Evolutionary conservation across 1,140 invertebrate species (phyloP), one percentile per base, ranked within the genome.

Genomic region (Globodera rostochiensis): DNA sequence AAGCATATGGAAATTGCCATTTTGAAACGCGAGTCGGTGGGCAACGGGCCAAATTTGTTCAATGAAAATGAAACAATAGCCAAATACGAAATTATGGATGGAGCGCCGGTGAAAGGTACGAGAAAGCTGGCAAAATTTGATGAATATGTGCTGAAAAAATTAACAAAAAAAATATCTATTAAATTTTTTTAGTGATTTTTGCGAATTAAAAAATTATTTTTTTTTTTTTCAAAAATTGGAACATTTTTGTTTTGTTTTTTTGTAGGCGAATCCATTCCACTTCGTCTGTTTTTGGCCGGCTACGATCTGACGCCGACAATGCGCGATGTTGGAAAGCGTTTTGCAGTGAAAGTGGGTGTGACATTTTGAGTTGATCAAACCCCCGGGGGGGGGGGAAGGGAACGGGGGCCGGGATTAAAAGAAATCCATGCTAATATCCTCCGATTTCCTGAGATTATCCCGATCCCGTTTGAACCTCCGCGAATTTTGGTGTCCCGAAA

Each of bases 1-100:
- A 98, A 98, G 92, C 96, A 99, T 89, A 99, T 99, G 98, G 97
- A 99, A 92, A 96, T 99, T 89, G 96, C 97, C 21, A 98, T 99
- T 84, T 97, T 99, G 80, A 98, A 98, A 91, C 92, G 95, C 84
- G 98, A 99, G 92, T 97, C 95, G 6, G 98, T 97, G 81, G 97
- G 97, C 74, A 95, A 95, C 88, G 96, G 95, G 60, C 94, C 95
- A 21, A 98, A 98, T 90, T 95, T 94, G 70, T 99, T 97, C 90
- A 97, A 95, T 88, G 98, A 99, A 91, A 99, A 96, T 91, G 97
- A 98, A 90, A 98, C 96, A 74, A 97, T 99, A 91, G 97, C 97
- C 69, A 99, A 99, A 90, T 99, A 98, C 92, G 98, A 89, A 92
- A 99, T 99, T 82, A 99, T 99, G 98, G 97, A 99, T 92, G 98